These are phyloP conservation scores for Vidua chalybeata DNA, from an alignment of 2,113 vertebrate genomes.

Conservation along the genomic window DNA sequence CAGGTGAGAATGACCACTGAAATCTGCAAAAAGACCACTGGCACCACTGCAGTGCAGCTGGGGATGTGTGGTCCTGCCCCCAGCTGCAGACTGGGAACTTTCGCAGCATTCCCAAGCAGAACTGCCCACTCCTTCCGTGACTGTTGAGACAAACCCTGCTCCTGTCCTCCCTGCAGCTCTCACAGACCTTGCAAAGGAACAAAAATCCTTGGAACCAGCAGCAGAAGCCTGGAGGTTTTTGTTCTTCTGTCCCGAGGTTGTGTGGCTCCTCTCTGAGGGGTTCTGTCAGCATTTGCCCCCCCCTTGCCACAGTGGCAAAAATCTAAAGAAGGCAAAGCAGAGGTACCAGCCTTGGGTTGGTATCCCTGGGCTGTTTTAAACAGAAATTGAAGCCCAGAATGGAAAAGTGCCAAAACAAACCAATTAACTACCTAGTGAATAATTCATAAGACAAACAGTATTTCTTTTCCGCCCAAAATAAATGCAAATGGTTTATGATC, in stretches of 20 bases:
- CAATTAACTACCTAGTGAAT: slow-evolving; percentile 7
- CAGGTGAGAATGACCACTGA: neutral
- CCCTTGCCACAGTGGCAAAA: neutral
- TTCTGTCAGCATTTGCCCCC: neutral
- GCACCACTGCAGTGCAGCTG: neutral
- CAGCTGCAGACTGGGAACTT: fast-evolving
- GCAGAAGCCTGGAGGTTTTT: neutral
- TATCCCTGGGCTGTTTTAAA: neutral
- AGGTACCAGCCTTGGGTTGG: neutral
- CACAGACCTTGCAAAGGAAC: neutral
- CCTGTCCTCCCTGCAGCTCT: neutral
- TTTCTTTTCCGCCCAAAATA: neutral
- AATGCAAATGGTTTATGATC: neutral
- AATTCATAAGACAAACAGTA: slow-evolving; percentile 1
- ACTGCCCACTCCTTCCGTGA: fast-evolving
- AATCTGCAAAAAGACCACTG: neutral
- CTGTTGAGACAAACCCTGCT: neutral
- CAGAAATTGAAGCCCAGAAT: neutral
- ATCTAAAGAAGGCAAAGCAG: neutral
- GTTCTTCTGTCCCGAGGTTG: neutral
- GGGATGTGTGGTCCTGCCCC: neutral
- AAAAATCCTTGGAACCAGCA: neutral
- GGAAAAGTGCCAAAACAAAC: slow-evolving; percentile 31
- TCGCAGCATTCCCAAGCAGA: neutral
- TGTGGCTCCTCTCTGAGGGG: neutral